Evolutionary conservation across 2,113 vertebrate genomes (phyloP).

Genomic region (Antechinus stuartii): DNA sequence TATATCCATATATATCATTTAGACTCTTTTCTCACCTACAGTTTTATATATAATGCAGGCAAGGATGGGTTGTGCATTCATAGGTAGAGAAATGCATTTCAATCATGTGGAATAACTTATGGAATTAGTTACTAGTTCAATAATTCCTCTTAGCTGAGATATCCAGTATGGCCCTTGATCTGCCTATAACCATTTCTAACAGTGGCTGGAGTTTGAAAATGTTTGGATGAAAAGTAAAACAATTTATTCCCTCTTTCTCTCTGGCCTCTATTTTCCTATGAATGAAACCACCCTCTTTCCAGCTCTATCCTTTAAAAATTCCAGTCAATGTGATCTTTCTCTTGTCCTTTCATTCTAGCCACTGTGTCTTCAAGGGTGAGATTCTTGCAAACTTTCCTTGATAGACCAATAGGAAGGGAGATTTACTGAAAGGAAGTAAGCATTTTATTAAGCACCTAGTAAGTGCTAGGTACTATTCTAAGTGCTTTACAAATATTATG

Average conservation of each 20-base stretch:
- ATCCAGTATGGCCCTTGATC: neutral
- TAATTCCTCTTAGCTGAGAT: neutral
- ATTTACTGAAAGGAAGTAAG: neutral
- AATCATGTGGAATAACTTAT: neutral
- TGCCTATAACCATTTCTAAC: neutral
- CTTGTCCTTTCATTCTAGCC: neutral
- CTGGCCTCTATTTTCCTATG: neutral
- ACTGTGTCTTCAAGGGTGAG: neutral
- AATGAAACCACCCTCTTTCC: neutral
- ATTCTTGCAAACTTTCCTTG: neutral
- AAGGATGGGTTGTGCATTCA: fast-evolving
- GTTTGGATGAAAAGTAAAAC: neutral
- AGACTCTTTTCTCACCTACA: neutral
- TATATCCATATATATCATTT: neutral
- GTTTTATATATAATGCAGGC: neutral
- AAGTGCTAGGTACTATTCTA: neutral
- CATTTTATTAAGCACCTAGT: neutral
- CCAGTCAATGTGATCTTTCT: neutral
- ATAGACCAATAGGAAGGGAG: neutral
- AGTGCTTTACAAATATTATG: neutral
- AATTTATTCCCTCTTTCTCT: neutral
- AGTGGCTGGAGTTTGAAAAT: neutral
- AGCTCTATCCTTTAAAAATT: neutral
- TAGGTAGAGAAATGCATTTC: neutral
- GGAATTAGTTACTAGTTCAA: neutral